Evolutionary conservation across 2,113 vertebrate species (phyloP).

Genomic region (Ammodytes dubius): DNA sequence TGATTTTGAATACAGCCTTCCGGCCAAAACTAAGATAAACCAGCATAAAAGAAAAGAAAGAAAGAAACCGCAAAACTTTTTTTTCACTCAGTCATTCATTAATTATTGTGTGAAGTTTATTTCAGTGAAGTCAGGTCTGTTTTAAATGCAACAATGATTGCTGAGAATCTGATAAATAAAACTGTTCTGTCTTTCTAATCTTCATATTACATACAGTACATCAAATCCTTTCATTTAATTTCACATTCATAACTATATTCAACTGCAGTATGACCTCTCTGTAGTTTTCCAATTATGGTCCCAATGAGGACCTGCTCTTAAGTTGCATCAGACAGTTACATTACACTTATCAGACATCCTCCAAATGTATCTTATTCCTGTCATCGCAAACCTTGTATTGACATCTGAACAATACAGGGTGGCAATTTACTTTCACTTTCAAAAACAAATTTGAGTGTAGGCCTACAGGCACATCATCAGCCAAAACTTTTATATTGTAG

Average conservation of each 20-base stretch:
- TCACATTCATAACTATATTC: not conserved
- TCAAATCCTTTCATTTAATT: too few species aligned
- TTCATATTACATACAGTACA: not conserved
- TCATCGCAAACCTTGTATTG: not conserved
- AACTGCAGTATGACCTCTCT: not conserved
- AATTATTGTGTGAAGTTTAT: not conserved
- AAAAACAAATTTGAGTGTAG: not conserved
- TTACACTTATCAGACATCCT: not conserved
- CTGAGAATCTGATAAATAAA: not conserved
- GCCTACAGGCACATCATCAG: not conserved
- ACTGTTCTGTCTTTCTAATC: not conserved
- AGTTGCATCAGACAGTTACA: not conserved
- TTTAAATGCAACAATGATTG: not conserved
- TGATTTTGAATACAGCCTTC: too few species aligned
- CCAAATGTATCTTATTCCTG: not conserved
- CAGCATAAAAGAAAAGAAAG: too few species aligned
- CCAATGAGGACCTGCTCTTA: not conserved
- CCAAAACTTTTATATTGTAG: not conserved
- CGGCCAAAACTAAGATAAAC: too few species aligned
- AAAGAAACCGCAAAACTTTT: too few species aligned
- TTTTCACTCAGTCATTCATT: not conserved
- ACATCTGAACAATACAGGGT: not conserved
- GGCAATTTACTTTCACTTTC: not conserved
- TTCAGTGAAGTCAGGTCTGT: not conserved
- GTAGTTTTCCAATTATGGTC: not conserved